Percentiles rank a stretch among this genome's conserved stretches.
Conservation (phyloP, 2,797 vertebrate genomes). For the Catharus ustulatus region DNA sequence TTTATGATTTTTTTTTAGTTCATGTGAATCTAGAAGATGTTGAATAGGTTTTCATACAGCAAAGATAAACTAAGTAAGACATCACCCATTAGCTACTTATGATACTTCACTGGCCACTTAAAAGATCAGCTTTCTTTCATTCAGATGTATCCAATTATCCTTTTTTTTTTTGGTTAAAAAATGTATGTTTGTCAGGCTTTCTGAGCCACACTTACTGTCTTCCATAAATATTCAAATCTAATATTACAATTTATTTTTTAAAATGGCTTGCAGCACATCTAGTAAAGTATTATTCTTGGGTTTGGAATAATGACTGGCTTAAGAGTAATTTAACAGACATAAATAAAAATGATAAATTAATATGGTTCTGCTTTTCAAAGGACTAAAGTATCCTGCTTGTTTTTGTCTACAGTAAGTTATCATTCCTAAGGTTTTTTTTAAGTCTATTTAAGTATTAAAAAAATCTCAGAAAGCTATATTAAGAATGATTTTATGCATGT, state of each 20-base stretch:
- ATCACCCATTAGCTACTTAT: background rate
- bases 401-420: background rate
- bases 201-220: constrained; percentile 22
- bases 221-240: constrained; percentile 31
- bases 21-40: background rate
- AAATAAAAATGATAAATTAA: background rate
- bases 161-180: background rate
- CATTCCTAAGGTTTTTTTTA: constrained; percentile 8
- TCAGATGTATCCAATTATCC: background rate
- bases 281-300: constrained; percentile 14
- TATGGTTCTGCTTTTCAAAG: constrained; percentile 21
- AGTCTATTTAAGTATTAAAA: background rate
- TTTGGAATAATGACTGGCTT: background rate
- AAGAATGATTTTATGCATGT: background rate
- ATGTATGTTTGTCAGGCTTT: constrained; percentile 2
- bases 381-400: background rate
- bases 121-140: background rate
- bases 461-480: background rate
- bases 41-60: background rate
- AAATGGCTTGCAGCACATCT: background rate
- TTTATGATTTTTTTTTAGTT: background rate
- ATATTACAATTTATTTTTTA: background rate
- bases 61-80: background rate
- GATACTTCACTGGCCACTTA: background rate
- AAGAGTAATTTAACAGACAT: background rate